Evolutionary conservation across 2,888 invertebrate genomes (phyloP), one percentile per base, ranked within the genome.

Genomic region (Boloria selene): DNA sequence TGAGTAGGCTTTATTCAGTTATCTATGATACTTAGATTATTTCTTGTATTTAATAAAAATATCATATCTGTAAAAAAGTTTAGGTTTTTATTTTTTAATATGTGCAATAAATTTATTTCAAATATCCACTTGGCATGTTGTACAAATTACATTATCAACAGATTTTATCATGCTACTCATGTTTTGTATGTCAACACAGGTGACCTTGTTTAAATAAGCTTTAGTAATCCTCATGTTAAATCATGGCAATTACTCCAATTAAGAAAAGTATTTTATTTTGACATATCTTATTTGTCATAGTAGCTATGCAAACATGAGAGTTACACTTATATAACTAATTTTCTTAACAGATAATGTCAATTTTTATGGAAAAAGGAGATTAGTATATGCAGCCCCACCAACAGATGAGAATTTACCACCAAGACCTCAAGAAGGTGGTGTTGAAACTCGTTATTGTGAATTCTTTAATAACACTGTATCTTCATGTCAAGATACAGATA

Each of bases 371-470:
- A 51, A 62, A 17, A 88, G 87, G 84, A 71, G 70, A 83, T 13
- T 65, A 50, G 62, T 70, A 10, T 16, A 67, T 52, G 85, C 83
- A 44, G 83, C 84, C 3, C 86, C 88, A 42, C 90, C 90, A 49
- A 76, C 80, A 13, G 88, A 90, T 22, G 86, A 86, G 44, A 83
- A 85, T 55, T 75, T 88, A 2, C 91, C 91, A 5, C 91, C 91
- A 14, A 79, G 91, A 3, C 89, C 90, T 0, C 90, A 88, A 79
- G 89, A 84, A 69, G 91, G 88, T 13, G 84, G 86, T n/a, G 74
- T 89, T 1, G 82, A 85, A 49, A 94, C 95, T 5, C 91, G 90
- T 7, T 93, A 88, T 74, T 96, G 96, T 80, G 95, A 95, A 80
- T 95, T 94, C 85, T 95, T 94, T 82, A 96, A 96, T 80, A 92